Conservation (phyloP, 2,113 vertebrate species). For the rat (Rattus norvegicus) region GRCr8 NC_086020.1:222373001-222373500, state of each 20-base stretch:
- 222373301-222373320: constrained; percentile 7
- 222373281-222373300: background rate
- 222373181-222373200: constrained; percentile 31
- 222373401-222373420: constrained; percentile 3
- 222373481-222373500: background rate
- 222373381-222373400: background rate
- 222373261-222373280: background rate
- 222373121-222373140: constrained; percentile 13
- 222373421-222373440: background rate
- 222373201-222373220: background rate
- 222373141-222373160: constrained; percentile 27
- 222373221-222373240: constrained; percentile 48
- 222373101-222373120: constrained; percentile 29
- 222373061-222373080: background rate
- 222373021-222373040: background rate
- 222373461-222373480: constrained; percentile 7
- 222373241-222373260: constrained; percentile 20
- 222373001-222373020: constrained; percentile 1
- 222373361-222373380: constrained; percentile 15
- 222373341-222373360: background rate
- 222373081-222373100: constrained; percentile 29
- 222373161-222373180: constrained; percentile 19
- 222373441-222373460: background rate
- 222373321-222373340: constrained; percentile 20
- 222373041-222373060: background rate